Percentiles rank a stretch among this genome's conserved stretches.
These are phyloP conservation scores for Vidua chalybeata DNA, from an alignment of 2,113 vertebrate genomes.

Conservation along the genomic window DNA sequence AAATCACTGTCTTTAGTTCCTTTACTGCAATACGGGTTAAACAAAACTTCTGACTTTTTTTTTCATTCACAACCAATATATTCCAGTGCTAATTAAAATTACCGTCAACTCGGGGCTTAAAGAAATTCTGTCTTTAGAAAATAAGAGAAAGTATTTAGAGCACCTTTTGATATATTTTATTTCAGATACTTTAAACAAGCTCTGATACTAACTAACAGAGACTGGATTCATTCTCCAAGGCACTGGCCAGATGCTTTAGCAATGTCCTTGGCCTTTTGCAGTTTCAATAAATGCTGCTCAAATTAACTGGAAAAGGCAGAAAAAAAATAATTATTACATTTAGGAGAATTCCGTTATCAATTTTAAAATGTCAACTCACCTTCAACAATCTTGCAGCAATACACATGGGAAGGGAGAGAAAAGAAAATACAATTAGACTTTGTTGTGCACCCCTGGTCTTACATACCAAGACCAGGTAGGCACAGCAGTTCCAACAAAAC, in stretches of 20 bases:
- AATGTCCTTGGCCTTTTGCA: not conserved
- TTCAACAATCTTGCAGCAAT: conserved; percentile 70
- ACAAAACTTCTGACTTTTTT: not conserved
- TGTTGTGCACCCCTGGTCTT: not conserved
- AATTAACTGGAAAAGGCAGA: not conserved
- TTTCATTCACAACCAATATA: not conserved
- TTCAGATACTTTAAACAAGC: not conserved
- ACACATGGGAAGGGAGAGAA: not conserved
- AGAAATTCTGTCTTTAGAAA: not conserved
- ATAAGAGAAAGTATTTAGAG: not conserved
- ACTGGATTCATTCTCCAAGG: not conserved
- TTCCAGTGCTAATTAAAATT: not conserved
- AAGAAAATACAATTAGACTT: conserved; percentile 26
- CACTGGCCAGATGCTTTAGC: not conserved
- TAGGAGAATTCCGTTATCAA: not conserved
- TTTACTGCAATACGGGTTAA: not conserved
- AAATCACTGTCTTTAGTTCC: not conserved
- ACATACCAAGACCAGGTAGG: not conserved
- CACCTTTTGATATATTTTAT: not conserved
- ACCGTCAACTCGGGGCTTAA: not conserved
- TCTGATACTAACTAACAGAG: not conserved
- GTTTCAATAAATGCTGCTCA: not conserved
- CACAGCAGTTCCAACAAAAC: not conserved
- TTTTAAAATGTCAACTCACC: conserved; percentile 64
- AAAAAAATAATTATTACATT: not conserved